phyloP scores from a whole-genome alignment of 2,797 vertebrate species.

The Urophycis tenuis region DNA sequence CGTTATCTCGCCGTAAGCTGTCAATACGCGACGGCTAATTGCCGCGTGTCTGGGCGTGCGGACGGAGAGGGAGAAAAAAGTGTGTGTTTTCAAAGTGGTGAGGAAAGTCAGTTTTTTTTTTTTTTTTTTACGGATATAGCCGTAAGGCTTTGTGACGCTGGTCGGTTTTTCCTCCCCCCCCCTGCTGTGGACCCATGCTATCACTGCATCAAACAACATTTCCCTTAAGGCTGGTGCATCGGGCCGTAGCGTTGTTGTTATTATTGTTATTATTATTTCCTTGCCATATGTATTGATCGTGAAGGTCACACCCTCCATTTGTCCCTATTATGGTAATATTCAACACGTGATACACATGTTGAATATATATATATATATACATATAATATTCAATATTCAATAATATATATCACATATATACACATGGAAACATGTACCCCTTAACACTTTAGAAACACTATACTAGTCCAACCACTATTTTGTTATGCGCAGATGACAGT shows the following conservation, averaged over 20 bases:
- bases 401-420: background rate
- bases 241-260: too few species aligned
- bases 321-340: background rate
- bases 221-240: too few species aligned
- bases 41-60: background rate
- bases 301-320: background rate
- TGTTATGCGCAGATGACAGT: background rate
- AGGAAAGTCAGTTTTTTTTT: conserved; percentile 35
- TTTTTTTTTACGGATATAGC: conserved; percentile 24
- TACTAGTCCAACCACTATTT: background rate
- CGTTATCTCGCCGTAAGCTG: conserved; percentile 21
- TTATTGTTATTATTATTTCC: background rate
- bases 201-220: conserved; percentile 2
- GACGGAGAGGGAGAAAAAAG: conserved; percentile 2
- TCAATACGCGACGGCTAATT: conserved; percentile 20
- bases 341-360: background rate
- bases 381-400: background rate
- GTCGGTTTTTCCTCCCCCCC: conserved; percentile 8
- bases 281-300: background rate
- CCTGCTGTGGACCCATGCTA: background rate
- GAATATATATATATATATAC: background rate
- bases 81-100: conserved; percentile 22
- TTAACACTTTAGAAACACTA: background rate
- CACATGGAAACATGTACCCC: background rate
- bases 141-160: background rate